Base-by-base conservation (phyloP, 2,797 vertebrate species). In the Scomberomorus guttatus region DNA sequence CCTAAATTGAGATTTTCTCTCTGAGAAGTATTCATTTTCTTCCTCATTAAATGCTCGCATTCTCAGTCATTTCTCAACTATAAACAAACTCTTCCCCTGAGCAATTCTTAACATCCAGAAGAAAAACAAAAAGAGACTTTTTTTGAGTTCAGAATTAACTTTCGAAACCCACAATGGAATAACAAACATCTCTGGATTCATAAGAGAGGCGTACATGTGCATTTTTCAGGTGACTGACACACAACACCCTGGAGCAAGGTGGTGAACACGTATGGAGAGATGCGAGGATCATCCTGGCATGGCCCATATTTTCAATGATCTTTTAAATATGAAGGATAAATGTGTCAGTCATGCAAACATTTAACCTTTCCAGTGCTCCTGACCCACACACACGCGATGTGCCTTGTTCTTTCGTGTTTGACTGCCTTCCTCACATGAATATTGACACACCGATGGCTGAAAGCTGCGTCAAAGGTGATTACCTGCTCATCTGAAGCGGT, bases 31-130 rank as follows among this genome's bases (percentile, higher is more conserved):
- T 85, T 71, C 10, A 32, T 84, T 84, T 83, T 75, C 67, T 85
- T 74, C 82, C 81, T 92, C 82, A 91, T 91, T 89, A 90, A 80
- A 34, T 72, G 55, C 46, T 77, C 62, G 60, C 72, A 79, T 81
- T 83, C 65, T 77, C 69, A 68, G 62, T 82, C 50, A 80, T 80
- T 81, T 89, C 74, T 69, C 54, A 75, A 78, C 65, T 68, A 87
- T 81, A 89, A 92, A 87, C 86, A 93, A 89, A 87, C 72, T 74
- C 60, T 85, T 85, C 75, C 86, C 83, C 27, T 17, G 60, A 88
- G 88, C 77, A 55, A 55, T 72, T 83, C 54, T 46, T 67, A 82
- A 84, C 54, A 75, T 63, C 50, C 32, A 27, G 48, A 66, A 29
- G 11, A 0, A 3, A 69, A n/a, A n/a, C n/a, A n/a, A 74, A 34